These are phyloP conservation scores for Rhogogaster chlorosoma DNA, from an alignment of 2,888 invertebrate genomes.

Conservation along the genomic window DNA sequence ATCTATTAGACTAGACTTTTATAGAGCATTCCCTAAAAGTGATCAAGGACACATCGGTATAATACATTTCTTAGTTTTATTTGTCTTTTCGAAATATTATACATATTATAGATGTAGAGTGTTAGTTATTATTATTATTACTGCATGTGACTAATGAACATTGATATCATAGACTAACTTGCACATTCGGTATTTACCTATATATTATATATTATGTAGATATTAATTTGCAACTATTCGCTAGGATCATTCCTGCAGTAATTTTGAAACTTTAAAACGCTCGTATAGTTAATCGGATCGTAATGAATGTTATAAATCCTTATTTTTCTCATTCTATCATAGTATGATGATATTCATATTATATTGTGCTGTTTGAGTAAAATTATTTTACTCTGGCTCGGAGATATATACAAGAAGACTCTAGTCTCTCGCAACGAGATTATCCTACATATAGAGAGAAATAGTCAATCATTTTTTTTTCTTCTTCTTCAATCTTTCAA, in stretches of 20 bases:
- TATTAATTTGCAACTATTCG: background rate
- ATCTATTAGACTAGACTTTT: background rate
- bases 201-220: background rate
- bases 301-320: background rate
- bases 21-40: background rate
- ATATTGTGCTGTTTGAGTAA: background rate
- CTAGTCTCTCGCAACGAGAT: too few relatives aligned
- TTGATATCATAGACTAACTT: background rate
- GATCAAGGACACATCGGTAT: conserved; percentile 12
- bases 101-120: background rate
- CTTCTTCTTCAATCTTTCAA: too few relatives aligned
- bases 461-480: too few relatives aligned
- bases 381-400: conserved; percentile 9
- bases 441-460: too few relatives aligned
- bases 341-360: background rate
- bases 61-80: background rate
- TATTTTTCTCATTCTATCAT: background rate
- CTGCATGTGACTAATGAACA: background rate
- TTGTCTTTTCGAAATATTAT: background rate
- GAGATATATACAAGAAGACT: background rate
- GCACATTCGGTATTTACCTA: background rate
- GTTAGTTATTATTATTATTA: background rate
- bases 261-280: background rate
- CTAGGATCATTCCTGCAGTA: background rate
- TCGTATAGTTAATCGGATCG: background rate